Percentiles rank a stretch among this genome's conserved stretches.
These are phyloP conservation scores for Megathymus violae DNA, from an alignment of 1,140 invertebrate genomes.

Conservation along the genomic window DNA sequence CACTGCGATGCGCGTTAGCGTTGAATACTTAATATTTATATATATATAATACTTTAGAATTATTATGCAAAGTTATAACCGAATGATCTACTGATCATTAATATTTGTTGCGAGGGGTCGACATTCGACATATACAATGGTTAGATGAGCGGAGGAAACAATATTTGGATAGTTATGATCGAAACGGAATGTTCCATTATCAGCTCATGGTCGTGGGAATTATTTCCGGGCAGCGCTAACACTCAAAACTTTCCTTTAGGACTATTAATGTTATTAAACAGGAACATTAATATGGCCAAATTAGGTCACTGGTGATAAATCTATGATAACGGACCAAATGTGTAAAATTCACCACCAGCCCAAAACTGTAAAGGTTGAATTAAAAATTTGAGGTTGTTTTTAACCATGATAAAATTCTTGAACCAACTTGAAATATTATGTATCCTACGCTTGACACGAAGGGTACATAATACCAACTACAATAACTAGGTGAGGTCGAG, in stretches of 20 bases:
- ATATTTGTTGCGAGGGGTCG: not conserved
- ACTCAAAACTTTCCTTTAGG: constrained; percentile 18
- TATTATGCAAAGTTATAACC: not conserved
- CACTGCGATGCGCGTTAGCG: too few relatives aligned
- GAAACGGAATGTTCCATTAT: constrained; percentile 15
- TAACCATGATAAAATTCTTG: too few relatives aligned
- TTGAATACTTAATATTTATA: too few relatives aligned
- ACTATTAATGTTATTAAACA: constrained; percentile 22
- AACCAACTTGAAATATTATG: too few relatives aligned
- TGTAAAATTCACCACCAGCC: too few relatives aligned
- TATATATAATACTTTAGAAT: too few relatives aligned
- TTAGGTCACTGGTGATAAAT: not conserved
- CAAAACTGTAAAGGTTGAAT: too few relatives aligned
- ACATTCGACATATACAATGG: constrained; percentile 4
- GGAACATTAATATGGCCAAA: constrained; percentile 11
- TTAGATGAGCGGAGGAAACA: constrained; percentile 11
- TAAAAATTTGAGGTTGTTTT: too few relatives aligned
- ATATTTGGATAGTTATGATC: constrained; percentile 11
- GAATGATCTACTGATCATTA: not conserved
- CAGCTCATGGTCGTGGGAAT: constrained; percentile 18
- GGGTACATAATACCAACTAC: too few relatives aligned
- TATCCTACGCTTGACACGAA: too few relatives aligned
- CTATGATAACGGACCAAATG: too few relatives aligned
- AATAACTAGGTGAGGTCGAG: too few relatives aligned
- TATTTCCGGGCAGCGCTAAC: constrained; percentile 25